Conservation (phyloP, 2,113 vertebrate species). For the Sylvietta virens region DNA sequence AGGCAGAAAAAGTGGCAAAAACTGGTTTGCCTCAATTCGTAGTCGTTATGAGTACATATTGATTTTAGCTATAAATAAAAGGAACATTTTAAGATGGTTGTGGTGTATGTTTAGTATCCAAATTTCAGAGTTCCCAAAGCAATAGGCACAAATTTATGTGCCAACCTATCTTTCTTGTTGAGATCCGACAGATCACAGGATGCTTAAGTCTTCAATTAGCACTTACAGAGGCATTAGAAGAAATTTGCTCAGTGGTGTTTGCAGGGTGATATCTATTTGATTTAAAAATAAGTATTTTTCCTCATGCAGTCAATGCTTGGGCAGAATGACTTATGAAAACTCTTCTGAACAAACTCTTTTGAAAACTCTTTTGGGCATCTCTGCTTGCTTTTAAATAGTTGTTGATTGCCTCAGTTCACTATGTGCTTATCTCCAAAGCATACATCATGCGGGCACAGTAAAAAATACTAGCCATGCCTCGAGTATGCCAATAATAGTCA, state of each 20-base stretch:
- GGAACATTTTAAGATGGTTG: neutral
- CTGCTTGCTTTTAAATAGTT: neutral
- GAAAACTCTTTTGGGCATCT: neutral
- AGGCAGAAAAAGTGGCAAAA: neutral
- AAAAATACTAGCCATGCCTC: neutral
- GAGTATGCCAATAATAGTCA: neutral
- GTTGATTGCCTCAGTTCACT: neutral
- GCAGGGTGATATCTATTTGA: neutral
- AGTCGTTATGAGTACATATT: neutral
- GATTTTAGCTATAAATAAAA: neutral
- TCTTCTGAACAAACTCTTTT: neutral
- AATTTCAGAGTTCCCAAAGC: neutral
- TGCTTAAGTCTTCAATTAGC: neutral
- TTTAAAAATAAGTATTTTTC: neutral
- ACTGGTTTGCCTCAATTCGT: neutral
- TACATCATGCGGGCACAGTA: neutral
- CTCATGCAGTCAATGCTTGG: neutral
- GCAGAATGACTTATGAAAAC: neutral
- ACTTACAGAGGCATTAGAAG: neutral
- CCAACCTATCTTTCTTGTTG: neutral
- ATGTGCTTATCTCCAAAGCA: neutral
- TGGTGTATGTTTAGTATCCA: neutral
- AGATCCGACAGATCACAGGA: neutral
- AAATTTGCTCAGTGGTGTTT: neutral
- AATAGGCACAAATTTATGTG: neutral